Percentiles rank a stretch among this genome's conserved stretches.
phyloP scores from a whole-genome alignment of 2,888 invertebrate species.

The Spilosoma lubricipeda region DNA sequence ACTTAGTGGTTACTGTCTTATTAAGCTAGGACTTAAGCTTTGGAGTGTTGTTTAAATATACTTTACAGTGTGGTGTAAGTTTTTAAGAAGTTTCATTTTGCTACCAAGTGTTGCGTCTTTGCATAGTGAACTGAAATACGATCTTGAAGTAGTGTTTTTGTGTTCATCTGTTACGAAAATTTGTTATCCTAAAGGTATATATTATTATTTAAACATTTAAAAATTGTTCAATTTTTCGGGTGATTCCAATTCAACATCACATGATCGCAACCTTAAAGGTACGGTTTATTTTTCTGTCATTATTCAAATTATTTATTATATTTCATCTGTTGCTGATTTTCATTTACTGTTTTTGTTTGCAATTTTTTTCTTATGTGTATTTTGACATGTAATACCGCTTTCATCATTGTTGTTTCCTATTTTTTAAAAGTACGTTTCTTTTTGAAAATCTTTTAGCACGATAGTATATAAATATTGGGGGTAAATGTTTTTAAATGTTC shows the following conservation, averaged over 20 bases:
- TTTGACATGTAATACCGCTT: neutral
- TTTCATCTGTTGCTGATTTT: neutral
- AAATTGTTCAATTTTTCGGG: constrained; percentile 50
- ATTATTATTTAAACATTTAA: constrained; percentile 64
- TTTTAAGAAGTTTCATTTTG: constrained; percentile 63
- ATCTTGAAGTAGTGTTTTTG: constrained; percentile 63
- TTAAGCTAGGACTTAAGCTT: constrained; percentile 39
- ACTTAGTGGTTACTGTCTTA: constrained; percentile 48
- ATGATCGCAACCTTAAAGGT: constrained; percentile 62
- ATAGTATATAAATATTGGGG: constrained; percentile 35
- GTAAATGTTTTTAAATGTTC: constrained; percentile 59
- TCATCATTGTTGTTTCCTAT: neutral
- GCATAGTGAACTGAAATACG: constrained; percentile 68
- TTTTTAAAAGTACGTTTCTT: neutral
- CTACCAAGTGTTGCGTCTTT: constrained; percentile 58
- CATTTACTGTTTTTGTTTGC: constrained; percentile 20
- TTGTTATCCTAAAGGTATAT: constrained; percentile 52
- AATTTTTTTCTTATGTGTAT: neutral
- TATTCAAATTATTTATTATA: constrained; percentile 15
- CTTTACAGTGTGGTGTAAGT: constrained; percentile 75
- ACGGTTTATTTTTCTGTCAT: constrained; percentile 34
- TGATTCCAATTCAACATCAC: constrained; percentile 46
- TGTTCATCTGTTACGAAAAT: constrained; percentile 61
- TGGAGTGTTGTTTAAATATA: constrained; percentile 51
- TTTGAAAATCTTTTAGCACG: neutral